A percentile compares a stretch with the other conserved stretches of the same genome.
These are phyloP conservation scores for Callospermophilus lateralis DNA, from an alignment of 2,113 vertebrate genomes.

Conservation along the genomic window DNA sequence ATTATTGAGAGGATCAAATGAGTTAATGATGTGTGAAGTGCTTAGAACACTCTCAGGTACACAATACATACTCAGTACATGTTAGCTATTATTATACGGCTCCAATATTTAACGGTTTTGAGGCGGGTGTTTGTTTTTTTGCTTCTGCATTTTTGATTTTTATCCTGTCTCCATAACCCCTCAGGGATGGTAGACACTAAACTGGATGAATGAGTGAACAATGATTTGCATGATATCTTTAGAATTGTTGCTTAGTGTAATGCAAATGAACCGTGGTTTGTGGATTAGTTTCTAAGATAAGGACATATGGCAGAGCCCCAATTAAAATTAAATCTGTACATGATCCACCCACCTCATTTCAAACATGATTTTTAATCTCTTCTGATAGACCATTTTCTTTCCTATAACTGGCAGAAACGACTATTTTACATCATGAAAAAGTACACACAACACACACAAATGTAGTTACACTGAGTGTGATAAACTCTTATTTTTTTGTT, in stretches of 20 bases:
- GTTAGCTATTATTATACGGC: not conserved
- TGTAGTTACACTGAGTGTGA: not conserved
- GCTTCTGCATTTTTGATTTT: not conserved
- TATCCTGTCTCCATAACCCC: not conserved
- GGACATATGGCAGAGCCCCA: not conserved
- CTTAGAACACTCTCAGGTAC: not conserved
- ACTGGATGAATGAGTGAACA: not conserved
- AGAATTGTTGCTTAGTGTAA: not conserved
- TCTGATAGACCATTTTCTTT: not conserved
- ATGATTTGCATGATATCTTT: not conserved
- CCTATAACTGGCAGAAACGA: not conserved
- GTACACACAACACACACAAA: not conserved
- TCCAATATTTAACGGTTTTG: not conserved
- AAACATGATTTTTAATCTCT: conserved; percentile 21
- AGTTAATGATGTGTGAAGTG: not conserved
- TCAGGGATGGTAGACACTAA: not conserved
- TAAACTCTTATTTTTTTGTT: not conserved
- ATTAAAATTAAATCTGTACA: not conserved
- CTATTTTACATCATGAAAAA: not conserved
- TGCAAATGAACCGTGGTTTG: not conserved
- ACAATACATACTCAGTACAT: not conserved
- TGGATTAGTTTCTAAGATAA: conserved; percentile 4
- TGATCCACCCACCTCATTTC: not conserved
- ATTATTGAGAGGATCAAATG: not conserved
- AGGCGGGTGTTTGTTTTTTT: not conserved